These are phyloP conservation scores for Myanophis thanlyinensis DNA, from an alignment of 2,113 vertebrate species.

Conservation along the genomic window DNA sequence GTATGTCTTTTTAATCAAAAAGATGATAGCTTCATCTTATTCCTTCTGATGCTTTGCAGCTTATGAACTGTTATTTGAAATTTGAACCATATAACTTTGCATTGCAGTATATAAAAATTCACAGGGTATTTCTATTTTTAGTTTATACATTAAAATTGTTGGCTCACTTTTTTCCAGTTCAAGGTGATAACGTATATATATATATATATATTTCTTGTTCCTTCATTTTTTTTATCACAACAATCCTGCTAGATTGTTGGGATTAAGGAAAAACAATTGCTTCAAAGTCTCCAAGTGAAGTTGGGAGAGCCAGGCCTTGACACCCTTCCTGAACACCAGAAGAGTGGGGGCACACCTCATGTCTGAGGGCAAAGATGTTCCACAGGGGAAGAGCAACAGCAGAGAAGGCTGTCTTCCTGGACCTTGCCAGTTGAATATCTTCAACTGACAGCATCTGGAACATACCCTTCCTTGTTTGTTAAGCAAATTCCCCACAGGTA, in stretches of 20 bases:
- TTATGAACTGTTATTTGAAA: neutral
- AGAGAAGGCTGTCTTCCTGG: neutral
- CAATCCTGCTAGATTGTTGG: neutral
- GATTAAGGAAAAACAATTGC: neutral
- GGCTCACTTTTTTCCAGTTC: neutral
- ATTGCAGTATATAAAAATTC: neutral
- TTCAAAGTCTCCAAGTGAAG: neutral
- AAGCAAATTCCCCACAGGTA: neutral
- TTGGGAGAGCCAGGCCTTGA: neutral
- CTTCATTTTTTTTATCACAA: neutral
- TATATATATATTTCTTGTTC: neutral
- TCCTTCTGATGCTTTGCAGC: neutral
- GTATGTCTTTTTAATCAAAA: neutral
- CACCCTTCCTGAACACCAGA: neutral
- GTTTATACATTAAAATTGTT: no score
- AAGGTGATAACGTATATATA: neutral
- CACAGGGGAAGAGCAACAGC: neutral
- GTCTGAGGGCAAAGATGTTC: neutral
- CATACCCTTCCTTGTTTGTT: neutral
- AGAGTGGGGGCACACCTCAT: neutral
- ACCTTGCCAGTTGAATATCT: neutral
- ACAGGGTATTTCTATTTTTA: neutral
- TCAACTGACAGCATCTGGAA: neutral
- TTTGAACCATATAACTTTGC: neutral
- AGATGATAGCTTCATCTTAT: neutral